A percentile compares a stretch with the other conserved stretches of the same genome.
Conservation (phyloP, 2,888 invertebrate species). For the Cheilosia pagana region DNA sequence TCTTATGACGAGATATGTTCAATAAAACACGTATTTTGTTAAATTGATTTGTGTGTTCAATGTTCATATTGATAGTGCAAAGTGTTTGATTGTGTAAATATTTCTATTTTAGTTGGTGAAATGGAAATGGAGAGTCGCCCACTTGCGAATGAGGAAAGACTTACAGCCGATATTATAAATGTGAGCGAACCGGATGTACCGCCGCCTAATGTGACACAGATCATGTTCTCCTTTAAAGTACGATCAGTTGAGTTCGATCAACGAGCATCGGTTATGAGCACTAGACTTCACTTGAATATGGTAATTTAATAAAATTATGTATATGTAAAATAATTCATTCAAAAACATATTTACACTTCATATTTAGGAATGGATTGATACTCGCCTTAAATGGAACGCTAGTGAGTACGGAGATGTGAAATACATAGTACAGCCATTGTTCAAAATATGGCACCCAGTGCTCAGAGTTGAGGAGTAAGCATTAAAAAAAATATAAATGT, state of each 20-base stretch:
- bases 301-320: constrained; percentile 78
- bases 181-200: constrained; percentile 83
- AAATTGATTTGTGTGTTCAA: too few relatives aligned
- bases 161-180: constrained; percentile 84
- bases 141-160: constrained; percentile 84
- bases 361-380: constrained; percentile 86
- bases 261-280: constrained; percentile 78
- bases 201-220: constrained; percentile 77
- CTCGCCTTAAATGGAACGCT: constrained; percentile 86
- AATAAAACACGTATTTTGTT: too few relatives aligned
- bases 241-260: constrained; percentile 79
- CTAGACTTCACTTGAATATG: constrained; percentile 83
- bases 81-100: not conserved
- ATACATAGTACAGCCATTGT: constrained; percentile 76
- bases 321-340: constrained; percentile 64
- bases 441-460: constrained; percentile 80
- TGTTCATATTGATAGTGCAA: too few relatives aligned
- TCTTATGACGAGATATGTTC: too few relatives aligned
- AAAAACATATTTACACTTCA: not conserved
- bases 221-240: constrained; percentile 79
- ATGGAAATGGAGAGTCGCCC: constrained; percentile 77
- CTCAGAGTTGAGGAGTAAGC: constrained; percentile 55
- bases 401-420: constrained; percentile 85
- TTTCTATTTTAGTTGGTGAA: constrained; percentile 76
- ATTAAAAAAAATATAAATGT: not conserved